Evolutionary conservation across 2,113 vertebrate genomes (phyloP), one percentile per base, ranked within the genome.

Genomic region (Nycticorax nycticorax): DNA sequence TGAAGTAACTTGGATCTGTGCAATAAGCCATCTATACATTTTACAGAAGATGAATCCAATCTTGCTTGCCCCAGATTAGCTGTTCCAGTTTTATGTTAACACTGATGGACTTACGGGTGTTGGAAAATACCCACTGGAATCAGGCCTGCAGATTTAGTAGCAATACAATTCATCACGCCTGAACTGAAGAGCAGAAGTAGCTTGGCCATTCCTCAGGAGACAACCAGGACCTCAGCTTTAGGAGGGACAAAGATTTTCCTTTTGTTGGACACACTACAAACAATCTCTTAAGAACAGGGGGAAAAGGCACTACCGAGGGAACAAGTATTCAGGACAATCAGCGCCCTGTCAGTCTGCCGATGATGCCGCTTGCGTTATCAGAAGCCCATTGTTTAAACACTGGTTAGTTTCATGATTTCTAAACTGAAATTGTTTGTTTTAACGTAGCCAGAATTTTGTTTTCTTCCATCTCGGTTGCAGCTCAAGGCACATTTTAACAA

Each of bases 401-500:
- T 22, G 57, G 6, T 39, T 52, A 53, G n/a, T 62, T 89, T 79
- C 8, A 16, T 22, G 28, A 91, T 74, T 95, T 76, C 75, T 60
- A 39, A 92, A 57, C 53, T 53, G 35, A 74, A 85, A 73, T 57
- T 32, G 45, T 88, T 84, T 83, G 39, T 89, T 93, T 88, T 78
- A 48, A 50, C 6, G 14, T 37, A 62, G 43, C 39, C 59, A 67
- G 33, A 95, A 73, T 72, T 93, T 85, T 79, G 50, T 85, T 93
- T 89, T 89, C 55, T 94, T 88, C 62, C 56, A 22, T 74, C 48
- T 53, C 66, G 2, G 1, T 73, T 93, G 74, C 80, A 84, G 89
- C 86, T 96, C 33, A 94, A 93, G 71, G 84, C 74, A 50, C 87
- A 67, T 91, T 93, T 88, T 91, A 87, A 85, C 77, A 95, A 94